Evolutionary conservation across 2,113 vertebrate species (phyloP).

Genomic region (Enhydra lutris): DNA sequence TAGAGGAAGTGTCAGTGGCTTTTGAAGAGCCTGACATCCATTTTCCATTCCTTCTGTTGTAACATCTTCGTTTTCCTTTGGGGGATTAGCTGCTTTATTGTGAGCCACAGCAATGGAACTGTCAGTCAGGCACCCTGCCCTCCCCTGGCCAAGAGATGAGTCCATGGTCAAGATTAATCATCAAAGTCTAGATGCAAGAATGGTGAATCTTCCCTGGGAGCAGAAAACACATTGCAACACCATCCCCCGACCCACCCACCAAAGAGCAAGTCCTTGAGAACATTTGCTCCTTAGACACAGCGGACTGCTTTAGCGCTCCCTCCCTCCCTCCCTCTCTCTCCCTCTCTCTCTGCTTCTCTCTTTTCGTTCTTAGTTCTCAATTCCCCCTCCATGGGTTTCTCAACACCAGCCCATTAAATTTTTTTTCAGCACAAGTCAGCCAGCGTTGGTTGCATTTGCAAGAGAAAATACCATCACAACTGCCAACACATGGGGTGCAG

Average conservation of each 20-base stretch:
- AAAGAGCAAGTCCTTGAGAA: not conserved
- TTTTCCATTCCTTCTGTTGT: not conserved
- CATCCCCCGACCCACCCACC: not conserved
- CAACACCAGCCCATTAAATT: not conserved
- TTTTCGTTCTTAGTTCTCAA: not conserved
- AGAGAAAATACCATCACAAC: not conserved
- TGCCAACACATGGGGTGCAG: not conserved
- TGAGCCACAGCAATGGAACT: not conserved
- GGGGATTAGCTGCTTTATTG: not conserved
- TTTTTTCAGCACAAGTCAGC: not conserved
- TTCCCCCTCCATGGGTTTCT: not conserved
- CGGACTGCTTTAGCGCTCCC: fast-evolving
- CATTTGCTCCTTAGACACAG: not conserved
- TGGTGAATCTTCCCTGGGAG: not conserved
- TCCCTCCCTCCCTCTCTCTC: not conserved
- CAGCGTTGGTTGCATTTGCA: not conserved
- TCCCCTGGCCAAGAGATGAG: not conserved
- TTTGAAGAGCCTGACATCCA: not conserved
- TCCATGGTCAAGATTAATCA: not conserved
- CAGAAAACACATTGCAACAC: not conserved
- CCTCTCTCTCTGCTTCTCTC: too few species aligned
- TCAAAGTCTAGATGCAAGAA: not conserved
- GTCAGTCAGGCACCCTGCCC: not conserved
- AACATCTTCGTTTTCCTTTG: not conserved
- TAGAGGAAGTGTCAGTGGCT: too few species aligned